A percentile compares a stretch with the other conserved stretches of the same genome.
Evolutionary conservation across 2,888 invertebrate genomes (phyloP).

Genomic region (Drosophila melanosoma): DNA sequence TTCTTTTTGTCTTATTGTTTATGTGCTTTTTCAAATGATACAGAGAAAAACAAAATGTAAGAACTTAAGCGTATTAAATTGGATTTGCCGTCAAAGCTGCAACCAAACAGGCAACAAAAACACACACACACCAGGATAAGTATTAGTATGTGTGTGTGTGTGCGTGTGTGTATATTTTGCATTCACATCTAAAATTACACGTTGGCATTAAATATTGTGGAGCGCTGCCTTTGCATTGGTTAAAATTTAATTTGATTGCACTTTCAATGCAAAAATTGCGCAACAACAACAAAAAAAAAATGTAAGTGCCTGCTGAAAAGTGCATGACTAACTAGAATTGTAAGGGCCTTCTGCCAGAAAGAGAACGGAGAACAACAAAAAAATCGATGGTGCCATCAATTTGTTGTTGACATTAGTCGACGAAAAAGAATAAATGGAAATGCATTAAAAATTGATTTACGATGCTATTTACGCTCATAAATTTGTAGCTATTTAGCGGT

Average conservation of each 20-base stretch:
- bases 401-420: slow-evolving; percentile 54
- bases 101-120: slow-evolving; percentile 71
- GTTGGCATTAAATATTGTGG: slow-evolving; percentile 9
- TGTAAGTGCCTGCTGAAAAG: not conserved
- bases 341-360: slow-evolving; percentile 2
- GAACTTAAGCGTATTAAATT: slow-evolving; percentile 82
- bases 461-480: slow-evolving; percentile 73
- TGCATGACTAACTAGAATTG: not conserved
- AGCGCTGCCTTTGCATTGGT: slow-evolving; percentile 28
- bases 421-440: slow-evolving; percentile 68
- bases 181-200: slow-evolving; percentile 31
- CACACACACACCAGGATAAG: slow-evolving; percentile 38
- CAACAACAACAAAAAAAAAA: not conserved
- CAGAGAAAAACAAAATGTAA: slow-evolving; percentile 71
- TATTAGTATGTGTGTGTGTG: slow-evolving; percentile 12
- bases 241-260: slow-evolving; percentile 18
- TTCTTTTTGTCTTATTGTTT: slow-evolving; percentile 8
- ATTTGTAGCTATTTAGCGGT: slow-evolving; percentile 82
- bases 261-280: slow-evolving; percentile 22
- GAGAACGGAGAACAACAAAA: not conserved
- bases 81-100: slow-evolving; percentile 80
- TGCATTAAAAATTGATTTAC: slow-evolving; percentile 82
- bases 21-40: slow-evolving; percentile 34
- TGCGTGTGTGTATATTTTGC: slow-evolving; percentile 22
- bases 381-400: slow-evolving; percentile 45